A percentile compares a stretch with the other conserved stretches of the same genome.
phyloP scores from a whole-genome alignment of 1,140 invertebrate genomes.

The Babylonia areolata region DNA sequence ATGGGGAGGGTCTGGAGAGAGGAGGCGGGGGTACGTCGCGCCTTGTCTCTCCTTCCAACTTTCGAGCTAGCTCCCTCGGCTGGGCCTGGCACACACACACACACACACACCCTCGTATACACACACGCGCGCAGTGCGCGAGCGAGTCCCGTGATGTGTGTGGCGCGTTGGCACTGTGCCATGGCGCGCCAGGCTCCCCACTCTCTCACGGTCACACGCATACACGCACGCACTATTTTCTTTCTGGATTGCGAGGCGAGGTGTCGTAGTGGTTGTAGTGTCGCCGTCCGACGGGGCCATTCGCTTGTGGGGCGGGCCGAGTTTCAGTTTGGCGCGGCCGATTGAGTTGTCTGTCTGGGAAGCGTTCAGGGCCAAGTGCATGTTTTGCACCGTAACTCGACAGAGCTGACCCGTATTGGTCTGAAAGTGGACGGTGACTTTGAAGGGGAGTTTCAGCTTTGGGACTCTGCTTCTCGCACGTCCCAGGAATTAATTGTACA shows the following conservation, averaged over 20 bases:
- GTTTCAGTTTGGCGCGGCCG: slow-evolving; percentile 17
- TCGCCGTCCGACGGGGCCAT: slow-evolving; percentile 20
- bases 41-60: slow-evolving; percentile 24
- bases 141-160: neutral
- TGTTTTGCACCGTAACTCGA: neutral
- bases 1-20: neutral
- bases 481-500: neutral
- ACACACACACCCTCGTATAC: no score
- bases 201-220: slow-evolving; percentile 25
- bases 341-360: slow-evolving; percentile 19
- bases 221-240: slow-evolving; percentile 39
- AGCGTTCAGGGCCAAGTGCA: neutral
- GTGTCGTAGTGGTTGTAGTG: slow-evolving; percentile 35
- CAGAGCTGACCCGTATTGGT: neutral
- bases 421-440: no score
- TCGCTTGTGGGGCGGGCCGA: slow-evolving; percentile 16
- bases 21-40: neutral
- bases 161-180: slow-evolving; percentile 38
- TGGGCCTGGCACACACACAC: no score
- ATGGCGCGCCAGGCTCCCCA: slow-evolving; percentile 12
- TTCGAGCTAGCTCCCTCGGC: slow-evolving; percentile 3
- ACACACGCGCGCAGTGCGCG: slow-evolving; percentile 13
- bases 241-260: slow-evolving; percentile 23
- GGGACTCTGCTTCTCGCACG: no score
- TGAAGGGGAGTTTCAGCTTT: no score